A percentile compares a stretch with the other conserved stretches of the same genome.
These are phyloP conservation scores for Scaptodrosophila latifasciaeformis DNA, from an alignment of 2,888 invertebrate genomes.

Conservation along the genomic window DNA sequence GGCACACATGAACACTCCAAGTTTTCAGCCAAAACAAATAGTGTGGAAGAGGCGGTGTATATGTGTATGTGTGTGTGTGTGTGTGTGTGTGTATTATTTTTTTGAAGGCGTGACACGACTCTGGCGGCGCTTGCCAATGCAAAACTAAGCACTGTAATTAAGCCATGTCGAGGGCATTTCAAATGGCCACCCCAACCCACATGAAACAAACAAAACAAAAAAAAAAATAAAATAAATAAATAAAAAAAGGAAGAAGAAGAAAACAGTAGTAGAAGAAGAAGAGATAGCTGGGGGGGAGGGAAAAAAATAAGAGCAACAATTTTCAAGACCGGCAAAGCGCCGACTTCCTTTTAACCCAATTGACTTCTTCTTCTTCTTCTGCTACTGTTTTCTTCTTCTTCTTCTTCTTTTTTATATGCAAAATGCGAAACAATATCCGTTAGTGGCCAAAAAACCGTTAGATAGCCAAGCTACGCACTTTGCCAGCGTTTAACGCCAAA, in stretches of 20 bases:
- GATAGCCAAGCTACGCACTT: conserved; percentile 43
- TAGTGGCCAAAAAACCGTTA: no score
- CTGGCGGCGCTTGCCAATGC: conserved; percentile 53
- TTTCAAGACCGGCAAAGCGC: conserved; percentile 30
- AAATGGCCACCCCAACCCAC: conserved; percentile 34
- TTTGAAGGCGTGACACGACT: conserved; percentile 35
- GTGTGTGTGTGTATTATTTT: no score
- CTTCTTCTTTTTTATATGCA: conserved; percentile 44
- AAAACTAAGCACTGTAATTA: conserved; percentile 74
- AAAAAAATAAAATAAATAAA: not conserved
- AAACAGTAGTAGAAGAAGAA: not conserved
- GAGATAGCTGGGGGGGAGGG: not conserved
- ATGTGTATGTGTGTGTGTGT: conserved; percentile 11
- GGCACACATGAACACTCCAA: no score
- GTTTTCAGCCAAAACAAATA: no score
- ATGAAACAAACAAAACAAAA: not conserved
- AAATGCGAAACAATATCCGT: conserved; percentile 64
- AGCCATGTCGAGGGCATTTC: conserved; percentile 69
- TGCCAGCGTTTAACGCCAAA: conserved; percentile 39
- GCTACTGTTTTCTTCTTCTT: conserved; percentile 11
- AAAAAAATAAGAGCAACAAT: no score
- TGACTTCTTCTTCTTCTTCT: conserved; percentile 20
- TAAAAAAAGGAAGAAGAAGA: no score
- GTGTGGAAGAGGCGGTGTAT: no score
- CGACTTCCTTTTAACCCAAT: conserved; percentile 61